Evolutionary conservation across 2,888 invertebrate species (phyloP).

Genomic region (Ormyrus nitidulus): DNA sequence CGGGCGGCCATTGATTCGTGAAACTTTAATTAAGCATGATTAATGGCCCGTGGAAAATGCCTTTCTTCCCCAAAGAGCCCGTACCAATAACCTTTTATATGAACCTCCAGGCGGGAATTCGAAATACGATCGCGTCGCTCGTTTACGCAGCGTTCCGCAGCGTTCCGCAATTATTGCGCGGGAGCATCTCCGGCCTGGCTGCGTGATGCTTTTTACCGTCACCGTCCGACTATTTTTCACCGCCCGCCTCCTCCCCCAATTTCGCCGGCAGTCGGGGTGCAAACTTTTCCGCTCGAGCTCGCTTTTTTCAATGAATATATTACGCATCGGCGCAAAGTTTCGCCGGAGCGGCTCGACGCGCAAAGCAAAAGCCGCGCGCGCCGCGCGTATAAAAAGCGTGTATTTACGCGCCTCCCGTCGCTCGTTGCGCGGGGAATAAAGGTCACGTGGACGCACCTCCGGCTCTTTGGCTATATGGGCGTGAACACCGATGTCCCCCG

Average conservation of each 20-base stretch:
- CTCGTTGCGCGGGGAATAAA: background rate
- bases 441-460: conserved; percentile 7
- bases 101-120: conserved; percentile 26
- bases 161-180: conserved; percentile 28
- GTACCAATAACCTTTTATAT: conserved; percentile 18
- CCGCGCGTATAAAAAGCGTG: conserved; percentile 1
- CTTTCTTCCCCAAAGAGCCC: conserved; percentile 22
- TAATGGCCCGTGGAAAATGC: conserved; percentile 34
- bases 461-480: too few relatives aligned
- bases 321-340: conserved; percentile 12
- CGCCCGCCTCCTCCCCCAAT: background rate
- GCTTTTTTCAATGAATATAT: conserved; percentile 49
- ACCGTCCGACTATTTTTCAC: too few relatives aligned
- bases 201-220: background rate
- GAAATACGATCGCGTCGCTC: conserved; percentile 29
- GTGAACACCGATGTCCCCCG: too few relatives aligned
- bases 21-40: conserved; percentile 47
- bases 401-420: conserved; percentile 11
- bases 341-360: background rate
- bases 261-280: background rate
- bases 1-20: conserved; percentile 27
- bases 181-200: background rate
- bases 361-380: conserved; percentile 8
- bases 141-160: background rate
- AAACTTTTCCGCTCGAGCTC: background rate